A percentile compares a stretch with the other conserved stretches of the same genome.
Conservation (phyloP, 92 coral and sea anemone species). For the Paragorgia papillata region DNA sequence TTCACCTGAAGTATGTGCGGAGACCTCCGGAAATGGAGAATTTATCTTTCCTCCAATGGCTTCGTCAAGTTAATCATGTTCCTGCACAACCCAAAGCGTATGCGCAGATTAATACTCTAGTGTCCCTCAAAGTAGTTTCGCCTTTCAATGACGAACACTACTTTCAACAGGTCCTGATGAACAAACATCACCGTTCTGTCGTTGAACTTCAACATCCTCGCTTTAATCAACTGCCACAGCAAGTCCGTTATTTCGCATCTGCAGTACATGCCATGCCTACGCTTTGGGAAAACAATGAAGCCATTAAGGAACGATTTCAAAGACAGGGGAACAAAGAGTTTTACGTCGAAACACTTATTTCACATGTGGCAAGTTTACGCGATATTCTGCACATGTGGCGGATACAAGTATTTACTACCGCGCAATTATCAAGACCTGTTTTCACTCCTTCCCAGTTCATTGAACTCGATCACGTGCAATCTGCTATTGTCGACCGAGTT, state of each 20-base stretch:
- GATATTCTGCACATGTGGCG: neutral
- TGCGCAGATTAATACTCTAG: slow-evolving; percentile 10
- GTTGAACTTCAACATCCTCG: slow-evolving; percentile 14
- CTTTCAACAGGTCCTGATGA: slow-evolving; percentile 13
- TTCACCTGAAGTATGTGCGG: neutral
- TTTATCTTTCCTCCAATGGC: neutral
- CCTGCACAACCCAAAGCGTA: neutral
- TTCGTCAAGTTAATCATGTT: neutral
- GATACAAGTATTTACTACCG: neutral
- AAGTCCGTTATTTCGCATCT: neutral
- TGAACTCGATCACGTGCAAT: too few species aligned
- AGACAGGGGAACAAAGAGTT: neutral
- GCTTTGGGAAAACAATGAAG: neutral
- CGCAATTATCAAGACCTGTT: too few species aligned
- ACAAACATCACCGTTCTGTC: neutral
- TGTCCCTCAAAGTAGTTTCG: slow-evolving; percentile 23
- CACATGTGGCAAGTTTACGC: neutral
- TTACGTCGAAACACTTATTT: neutral
- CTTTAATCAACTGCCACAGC: neutral
- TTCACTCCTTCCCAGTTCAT: too few species aligned
- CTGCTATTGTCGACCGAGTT: too few species aligned
- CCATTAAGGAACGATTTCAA: neutral
- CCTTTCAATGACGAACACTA: neutral
- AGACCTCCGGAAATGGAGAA: neutral
- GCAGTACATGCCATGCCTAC: neutral